phyloP scores from a whole-genome alignment of 2,113 vertebrate species.

The Gopherus evgoodei region DNA sequence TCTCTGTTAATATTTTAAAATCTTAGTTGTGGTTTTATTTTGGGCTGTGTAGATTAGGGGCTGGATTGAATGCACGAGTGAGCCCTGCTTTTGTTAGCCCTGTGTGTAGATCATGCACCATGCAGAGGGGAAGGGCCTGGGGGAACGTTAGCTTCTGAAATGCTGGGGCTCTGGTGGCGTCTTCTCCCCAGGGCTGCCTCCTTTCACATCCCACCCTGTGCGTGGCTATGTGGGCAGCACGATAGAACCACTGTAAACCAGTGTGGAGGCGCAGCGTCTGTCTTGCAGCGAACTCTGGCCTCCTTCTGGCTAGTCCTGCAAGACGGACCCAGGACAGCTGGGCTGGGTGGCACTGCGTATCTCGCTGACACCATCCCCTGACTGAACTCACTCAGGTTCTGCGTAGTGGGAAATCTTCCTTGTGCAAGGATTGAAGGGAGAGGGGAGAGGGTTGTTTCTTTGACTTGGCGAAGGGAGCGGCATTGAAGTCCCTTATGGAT shows the following conservation, averaged over 20 bases:
- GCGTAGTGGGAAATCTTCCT: neutral
- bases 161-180: neutral
- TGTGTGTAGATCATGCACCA: neutral
- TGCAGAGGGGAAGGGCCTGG: neutral
- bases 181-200: neutral
- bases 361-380: neutral
- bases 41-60: neutral
- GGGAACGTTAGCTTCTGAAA: neutral
- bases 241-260: neutral
- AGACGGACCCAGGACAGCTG: too few relatives aligned
- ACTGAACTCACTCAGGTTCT: neutral
- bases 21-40: neutral
- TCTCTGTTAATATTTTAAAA: neutral
- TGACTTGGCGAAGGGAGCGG: neutral
- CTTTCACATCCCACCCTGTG: neutral
- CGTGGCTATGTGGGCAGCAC: neutral
- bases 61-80: neutral
- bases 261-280: neutral
- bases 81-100: neutral
- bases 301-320: neutral
- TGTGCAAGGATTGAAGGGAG: neutral
- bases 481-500: neutral
- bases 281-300: neutral
- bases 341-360: neutral
- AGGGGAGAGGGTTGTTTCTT: neutral